These are phyloP conservation scores for Anguilla marmorata DNA, from an alignment of 2,797 vertebrate genomes.

Conservation along the genomic window DNA sequence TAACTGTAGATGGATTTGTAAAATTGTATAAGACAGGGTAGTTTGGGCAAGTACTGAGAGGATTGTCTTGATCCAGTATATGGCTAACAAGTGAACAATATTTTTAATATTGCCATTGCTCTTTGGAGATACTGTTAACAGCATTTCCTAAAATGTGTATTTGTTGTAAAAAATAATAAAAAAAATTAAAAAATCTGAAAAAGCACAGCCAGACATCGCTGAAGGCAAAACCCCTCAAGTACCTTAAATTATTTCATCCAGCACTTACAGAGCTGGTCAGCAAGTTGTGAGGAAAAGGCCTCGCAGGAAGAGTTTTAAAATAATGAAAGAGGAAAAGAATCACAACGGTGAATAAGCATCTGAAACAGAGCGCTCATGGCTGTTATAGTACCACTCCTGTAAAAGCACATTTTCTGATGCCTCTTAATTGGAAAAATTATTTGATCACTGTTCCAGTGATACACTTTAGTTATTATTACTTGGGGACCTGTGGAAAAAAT, in stretches of 20 bases:
- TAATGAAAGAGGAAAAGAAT: background rate
- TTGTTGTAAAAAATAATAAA: too few species aligned
- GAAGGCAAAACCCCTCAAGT: background rate
- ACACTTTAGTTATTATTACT: background rate
- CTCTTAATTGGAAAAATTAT: background rate
- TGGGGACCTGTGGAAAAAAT: background rate
- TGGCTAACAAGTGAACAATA: background rate
- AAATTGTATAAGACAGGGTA: too few species aligned
- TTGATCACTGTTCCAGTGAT: background rate
- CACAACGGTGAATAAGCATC: background rate
- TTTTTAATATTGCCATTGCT: too few species aligned
- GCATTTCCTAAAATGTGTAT: background rate
- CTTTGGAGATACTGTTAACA: background rate
- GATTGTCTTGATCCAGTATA: background rate
- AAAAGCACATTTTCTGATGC: background rate
- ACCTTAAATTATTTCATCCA: background rate
- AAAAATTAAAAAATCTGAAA: too few species aligned
- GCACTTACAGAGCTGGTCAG: background rate
- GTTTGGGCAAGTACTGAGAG: background rate
- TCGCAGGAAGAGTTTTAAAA: background rate
- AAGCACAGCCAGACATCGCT: background rate
- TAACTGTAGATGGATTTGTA: constrained; percentile 6
- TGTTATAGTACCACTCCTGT: background rate
- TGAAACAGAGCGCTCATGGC: background rate
- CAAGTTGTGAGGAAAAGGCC: background rate